Conservation (phyloP, 2,888 invertebrate genomes). For the Agonopterix arenella region DNA sequence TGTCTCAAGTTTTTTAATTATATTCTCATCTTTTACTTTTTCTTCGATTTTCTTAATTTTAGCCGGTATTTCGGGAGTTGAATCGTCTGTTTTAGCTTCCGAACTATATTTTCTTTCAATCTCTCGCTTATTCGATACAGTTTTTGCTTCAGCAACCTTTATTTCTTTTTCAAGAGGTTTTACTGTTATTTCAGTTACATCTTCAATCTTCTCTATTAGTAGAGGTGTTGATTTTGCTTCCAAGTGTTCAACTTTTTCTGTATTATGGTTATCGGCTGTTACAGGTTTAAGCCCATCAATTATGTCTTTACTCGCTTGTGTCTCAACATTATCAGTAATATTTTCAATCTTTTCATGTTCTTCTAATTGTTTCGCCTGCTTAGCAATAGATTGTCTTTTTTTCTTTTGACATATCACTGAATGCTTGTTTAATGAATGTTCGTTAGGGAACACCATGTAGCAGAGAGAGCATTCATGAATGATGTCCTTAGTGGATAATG, state of each 20-base stretch:
- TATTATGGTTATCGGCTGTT: slow-evolving; percentile 1
- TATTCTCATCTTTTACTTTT: slow-evolving; percentile 19
- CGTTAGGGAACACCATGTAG: slow-evolving; percentile 74
- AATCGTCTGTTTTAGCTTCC: slow-evolving; percentile 11
- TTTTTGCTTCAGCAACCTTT: slow-evolving; percentile 3
- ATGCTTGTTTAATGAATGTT: slow-evolving; percentile 67
- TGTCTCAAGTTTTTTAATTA: slow-evolving; percentile 21
- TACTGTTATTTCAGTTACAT: slow-evolving; percentile 11
- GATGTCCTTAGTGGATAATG: slow-evolving; percentile 64
- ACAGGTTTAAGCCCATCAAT: slow-evolving; percentile 13
- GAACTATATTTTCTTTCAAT: slow-evolving; percentile 5
- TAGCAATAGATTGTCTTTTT: slow-evolving; percentile 49
- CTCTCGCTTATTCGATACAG: slow-evolving; percentile 2
- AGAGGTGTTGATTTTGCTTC: background rate
- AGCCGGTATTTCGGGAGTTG: slow-evolving; percentile 18
- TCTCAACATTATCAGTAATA: slow-evolving; percentile 9
- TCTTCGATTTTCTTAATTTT: slow-evolving; percentile 29
- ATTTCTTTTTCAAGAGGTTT: slow-evolving; percentile 3
- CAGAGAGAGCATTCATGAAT: slow-evolving; percentile 72
- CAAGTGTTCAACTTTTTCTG: background rate
- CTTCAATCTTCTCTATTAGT: slow-evolving; percentile 14
- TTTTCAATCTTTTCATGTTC: slow-evolving; percentile 14
- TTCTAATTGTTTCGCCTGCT: slow-evolving; percentile 28
- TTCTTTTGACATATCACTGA: slow-evolving; percentile 57
- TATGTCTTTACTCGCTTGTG: slow-evolving; percentile 13